Evolutionary conservation across 2,797 vertebrate species (phyloP).

Genomic region (Helarctos malayanus): DNA sequence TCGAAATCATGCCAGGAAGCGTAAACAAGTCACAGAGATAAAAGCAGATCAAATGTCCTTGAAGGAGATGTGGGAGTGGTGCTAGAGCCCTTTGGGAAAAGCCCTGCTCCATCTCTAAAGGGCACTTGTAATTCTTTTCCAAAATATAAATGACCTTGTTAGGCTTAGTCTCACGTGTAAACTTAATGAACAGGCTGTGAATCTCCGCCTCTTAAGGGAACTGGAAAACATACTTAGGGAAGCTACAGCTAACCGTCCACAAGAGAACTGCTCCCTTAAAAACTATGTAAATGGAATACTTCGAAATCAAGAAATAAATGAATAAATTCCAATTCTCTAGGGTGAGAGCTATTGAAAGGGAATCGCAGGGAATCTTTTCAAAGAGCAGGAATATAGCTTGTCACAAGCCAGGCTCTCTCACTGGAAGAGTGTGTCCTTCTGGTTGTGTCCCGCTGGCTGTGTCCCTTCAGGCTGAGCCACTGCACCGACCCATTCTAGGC

Average conservation of each 20-base stretch:
- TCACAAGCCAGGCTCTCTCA: background rate
- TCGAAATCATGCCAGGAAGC: conserved; percentile 54
- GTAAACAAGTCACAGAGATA: conserved; percentile 68
- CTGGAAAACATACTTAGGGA: background rate
- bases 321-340: conserved; percentile 47
- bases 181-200: conserved; percentile 54
- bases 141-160: conserved; percentile 49
- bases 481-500: background rate
- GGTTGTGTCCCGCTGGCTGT: background rate
- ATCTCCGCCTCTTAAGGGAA: conserved; percentile 39
- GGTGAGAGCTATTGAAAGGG: conserved; percentile 43
- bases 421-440: background rate
- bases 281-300: background rate
- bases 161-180: conserved; percentile 9
- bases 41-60: conserved; percentile 58
- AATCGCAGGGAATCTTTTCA: background rate
- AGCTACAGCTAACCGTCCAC: conserved; percentile 33
- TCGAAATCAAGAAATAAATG: conserved; percentile 13
- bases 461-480: background rate
- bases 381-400: conserved; percentile 26
- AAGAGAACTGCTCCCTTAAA: background rate
- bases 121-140: conserved; percentile 56
- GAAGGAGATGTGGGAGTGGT: background rate
- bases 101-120: conserved; percentile 37
- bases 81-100: conserved; percentile 46